Evolutionary conservation across 2,888 invertebrate species (phyloP).

Genomic region (Steinernema scapterisci): DNA sequence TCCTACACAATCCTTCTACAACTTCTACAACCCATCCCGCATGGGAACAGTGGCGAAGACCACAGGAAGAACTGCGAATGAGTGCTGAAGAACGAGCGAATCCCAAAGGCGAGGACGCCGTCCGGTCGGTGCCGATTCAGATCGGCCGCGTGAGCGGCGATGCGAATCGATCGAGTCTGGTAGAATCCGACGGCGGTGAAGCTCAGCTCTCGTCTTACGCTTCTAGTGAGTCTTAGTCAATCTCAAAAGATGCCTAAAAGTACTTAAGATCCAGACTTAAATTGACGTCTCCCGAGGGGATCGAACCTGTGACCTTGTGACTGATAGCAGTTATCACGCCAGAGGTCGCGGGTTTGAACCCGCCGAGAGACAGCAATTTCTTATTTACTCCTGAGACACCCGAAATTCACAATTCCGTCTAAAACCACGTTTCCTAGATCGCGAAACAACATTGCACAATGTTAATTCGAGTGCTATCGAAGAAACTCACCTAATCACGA

Average conservation of each 20-base stretch:
- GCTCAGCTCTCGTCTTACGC: slow-evolving; percentile 7
- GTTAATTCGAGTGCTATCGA: slow-evolving; percentile 41
- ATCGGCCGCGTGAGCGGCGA: slow-evolving; percentile 18
- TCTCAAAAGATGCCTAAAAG: too few species aligned
- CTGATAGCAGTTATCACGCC: too few species aligned
- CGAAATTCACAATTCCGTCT: neutral
- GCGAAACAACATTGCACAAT: slow-evolving; percentile 52
- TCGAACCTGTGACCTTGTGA: too few species aligned
- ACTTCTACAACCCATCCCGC: too few species aligned
- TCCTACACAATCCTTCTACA: too few species aligned
- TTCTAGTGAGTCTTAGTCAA: slow-evolving; percentile 7
- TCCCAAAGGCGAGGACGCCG: neutral
- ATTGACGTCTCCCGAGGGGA: too few species aligned
- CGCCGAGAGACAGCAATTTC: too few species aligned
- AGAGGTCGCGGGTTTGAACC: too few species aligned
- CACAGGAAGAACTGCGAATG: neutral
- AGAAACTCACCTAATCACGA: slow-evolving; percentile 47
- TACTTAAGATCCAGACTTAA: too few species aligned
- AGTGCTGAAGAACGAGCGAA: slow-evolving; percentile 31
- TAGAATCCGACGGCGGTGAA: neutral
- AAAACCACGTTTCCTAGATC: slow-evolving; percentile 47
- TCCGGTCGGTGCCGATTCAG: slow-evolving; percentile 19
- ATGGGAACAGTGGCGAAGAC: too few species aligned
- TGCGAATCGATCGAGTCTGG: slow-evolving; percentile 1
- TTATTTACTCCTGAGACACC: too few species aligned